Evolutionary conservation across 1,140 invertebrate species (phyloP), one percentile per base, ranked within the genome.

Genomic region (Trissolcus basalis): DNA sequence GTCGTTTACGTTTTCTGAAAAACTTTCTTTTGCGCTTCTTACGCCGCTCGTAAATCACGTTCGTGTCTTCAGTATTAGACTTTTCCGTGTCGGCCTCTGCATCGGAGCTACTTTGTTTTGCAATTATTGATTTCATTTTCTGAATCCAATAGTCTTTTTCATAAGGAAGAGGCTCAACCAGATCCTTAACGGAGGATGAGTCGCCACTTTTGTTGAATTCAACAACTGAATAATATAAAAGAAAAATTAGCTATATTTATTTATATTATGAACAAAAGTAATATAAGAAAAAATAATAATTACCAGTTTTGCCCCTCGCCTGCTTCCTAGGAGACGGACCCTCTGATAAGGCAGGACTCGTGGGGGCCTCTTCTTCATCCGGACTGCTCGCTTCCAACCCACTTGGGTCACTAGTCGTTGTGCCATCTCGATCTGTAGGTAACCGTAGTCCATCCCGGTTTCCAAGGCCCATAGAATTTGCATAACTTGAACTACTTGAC

Each of bases 371-470:
- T 74, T 93, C 92, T 59, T 93, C 92, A 74, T 94, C 93, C 0
- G 93, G 93, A 84, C 94, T 94, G 71, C 93, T 94, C 3, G 91
- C 92, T 80, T 95, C 94, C 85, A 94, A 91, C 80, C 93, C 94
- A 53, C 90, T 72, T 83, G 91, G 76, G 88, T 87, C 80, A 86
- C 88, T 80, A 84, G 90, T 78, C 85, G 91, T 72, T 85, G 91
- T 80, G 81, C 90, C 86, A n/a, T 85, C 85, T 9, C 85, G 80
- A 9, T 83, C 83, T 41, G 50, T 76, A 4, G 55, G 61, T 15
- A 59, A 50, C 56, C 82, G 82, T 35, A 86, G 68, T 48, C 82
- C 70, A 44, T 87, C 84, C 49, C 87, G 80, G 56, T 82, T 86
- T 27, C 90, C 87, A 35, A 89, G 87, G 36, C 81, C 67, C 13